Percentiles rank a stretch among this genome's conserved stretches.
phyloP scores from a whole-genome alignment of 2,797 vertebrate genomes.

The Fundulus diaphanus region DNA sequence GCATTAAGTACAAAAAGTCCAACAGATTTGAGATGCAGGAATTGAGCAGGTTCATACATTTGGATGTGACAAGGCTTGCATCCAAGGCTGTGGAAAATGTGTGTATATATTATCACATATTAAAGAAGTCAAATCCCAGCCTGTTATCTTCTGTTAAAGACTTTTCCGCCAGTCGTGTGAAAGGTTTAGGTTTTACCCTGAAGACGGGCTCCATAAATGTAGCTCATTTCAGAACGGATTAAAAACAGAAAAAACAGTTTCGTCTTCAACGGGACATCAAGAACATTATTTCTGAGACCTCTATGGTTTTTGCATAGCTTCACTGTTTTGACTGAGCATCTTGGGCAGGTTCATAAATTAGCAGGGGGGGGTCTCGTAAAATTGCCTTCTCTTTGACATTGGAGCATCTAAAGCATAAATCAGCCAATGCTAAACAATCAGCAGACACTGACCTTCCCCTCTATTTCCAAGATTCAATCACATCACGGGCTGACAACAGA shows the following conservation, averaged over 20 bases:
- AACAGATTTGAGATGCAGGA: slow-evolving; percentile 9
- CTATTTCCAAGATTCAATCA: slow-evolving; percentile 45
- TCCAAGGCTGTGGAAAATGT: neutral
- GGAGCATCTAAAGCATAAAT: slow-evolving; percentile 41
- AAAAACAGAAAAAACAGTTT: neutral
- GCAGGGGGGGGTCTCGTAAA: slow-evolving; percentile 16
- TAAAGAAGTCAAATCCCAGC: slow-evolving; percentile 3
- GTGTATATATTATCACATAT: slow-evolving; percentile 5
- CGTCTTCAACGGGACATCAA: neutral
- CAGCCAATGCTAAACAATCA: slow-evolving; percentile 27
- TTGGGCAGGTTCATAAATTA: slow-evolving; percentile 8
- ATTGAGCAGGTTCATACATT: neutral
- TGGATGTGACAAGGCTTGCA: neutral
- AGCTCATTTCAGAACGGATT: neutral
- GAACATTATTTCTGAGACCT: neutral
- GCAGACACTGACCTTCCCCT: slow-evolving; percentile 19
- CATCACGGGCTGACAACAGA: slow-evolving; percentile 39
- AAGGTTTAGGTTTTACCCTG: neutral
- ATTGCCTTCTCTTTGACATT: slow-evolving; percentile 24
- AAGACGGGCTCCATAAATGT: neutral
- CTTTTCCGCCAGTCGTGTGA: slow-evolving; percentile 4
- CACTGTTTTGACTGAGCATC: slow-evolving; percentile 5
- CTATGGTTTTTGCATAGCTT: slow-evolving; percentile 14
- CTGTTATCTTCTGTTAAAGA: slow-evolving; percentile 13
- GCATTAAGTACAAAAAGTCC: neutral